These are phyloP conservation scores for Falco punctatus DNA, from an alignment of 2,113 vertebrate species.

Conservation along the genomic window DNA sequence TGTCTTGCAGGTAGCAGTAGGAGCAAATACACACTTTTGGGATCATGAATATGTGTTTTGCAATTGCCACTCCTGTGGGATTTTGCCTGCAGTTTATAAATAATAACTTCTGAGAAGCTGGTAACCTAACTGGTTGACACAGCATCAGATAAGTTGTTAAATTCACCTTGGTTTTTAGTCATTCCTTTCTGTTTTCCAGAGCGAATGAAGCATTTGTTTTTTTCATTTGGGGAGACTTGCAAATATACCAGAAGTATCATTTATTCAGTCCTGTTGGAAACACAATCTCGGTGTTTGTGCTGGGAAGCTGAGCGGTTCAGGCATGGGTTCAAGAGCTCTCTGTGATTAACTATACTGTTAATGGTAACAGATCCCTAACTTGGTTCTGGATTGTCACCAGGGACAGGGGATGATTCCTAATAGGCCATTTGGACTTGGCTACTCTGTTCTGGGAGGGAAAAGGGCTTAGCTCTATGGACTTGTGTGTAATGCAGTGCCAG, in stretches of 20 bases:
- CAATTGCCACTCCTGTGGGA: neutral
- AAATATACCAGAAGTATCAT: neutral
- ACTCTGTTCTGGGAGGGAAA: neutral
- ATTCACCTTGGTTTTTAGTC: neutral
- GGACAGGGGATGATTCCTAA: slow-evolving; percentile 22
- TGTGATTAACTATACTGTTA: neutral
- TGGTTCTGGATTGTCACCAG: neutral
- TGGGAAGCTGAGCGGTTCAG: neutral
- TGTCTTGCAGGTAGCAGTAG: neutral
- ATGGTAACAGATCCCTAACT: slow-evolving; percentile 7
- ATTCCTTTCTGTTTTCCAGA: neutral
- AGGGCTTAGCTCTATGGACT: neutral
- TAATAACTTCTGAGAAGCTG: neutral
- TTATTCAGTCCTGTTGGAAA: neutral
- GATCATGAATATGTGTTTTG: neutral
- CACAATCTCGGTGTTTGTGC: neutral
- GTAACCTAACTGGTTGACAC: neutral
- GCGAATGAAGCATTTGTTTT: neutral
- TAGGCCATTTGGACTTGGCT: slow-evolving; percentile 13
- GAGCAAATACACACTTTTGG: neutral
- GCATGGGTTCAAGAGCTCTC: neutral
- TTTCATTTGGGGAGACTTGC: neutral
- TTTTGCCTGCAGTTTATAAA: neutral
- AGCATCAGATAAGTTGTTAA: neutral
- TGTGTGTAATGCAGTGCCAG: neutral